These are phyloP conservation scores for Oryzias dopingdopingensis DNA, from an alignment of 2,797 vertebrate species.

Conservation along the genomic window DNA sequence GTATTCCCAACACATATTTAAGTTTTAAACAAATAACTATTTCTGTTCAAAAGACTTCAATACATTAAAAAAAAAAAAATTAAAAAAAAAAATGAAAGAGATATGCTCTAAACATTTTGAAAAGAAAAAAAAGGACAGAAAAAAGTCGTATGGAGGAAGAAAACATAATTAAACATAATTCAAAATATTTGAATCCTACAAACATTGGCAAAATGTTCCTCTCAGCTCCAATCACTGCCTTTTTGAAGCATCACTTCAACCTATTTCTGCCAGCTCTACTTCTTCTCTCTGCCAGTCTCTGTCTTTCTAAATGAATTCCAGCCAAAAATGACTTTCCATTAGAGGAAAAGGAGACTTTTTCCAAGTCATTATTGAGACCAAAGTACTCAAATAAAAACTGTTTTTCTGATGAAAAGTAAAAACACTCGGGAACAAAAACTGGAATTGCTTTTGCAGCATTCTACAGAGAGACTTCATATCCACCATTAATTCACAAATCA, in stretches of 20 bases:
- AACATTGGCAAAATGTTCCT: neutral
- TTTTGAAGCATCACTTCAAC: neutral
- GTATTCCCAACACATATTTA: too few relatives aligned
- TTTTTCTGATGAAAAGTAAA: conserved; percentile 8
- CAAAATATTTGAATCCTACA: neutral
- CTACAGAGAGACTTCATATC: neutral
- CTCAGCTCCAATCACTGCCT: conserved; percentile 9
- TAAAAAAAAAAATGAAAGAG: neutral
- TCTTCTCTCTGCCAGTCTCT: conserved; percentile 7
- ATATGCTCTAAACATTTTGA: neutral
- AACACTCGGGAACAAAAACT: conserved; percentile 4
- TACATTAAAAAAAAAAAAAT: too few relatives aligned
- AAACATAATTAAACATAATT: too few relatives aligned
- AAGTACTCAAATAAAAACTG: conserved; percentile 16
- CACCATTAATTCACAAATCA: conserved; percentile 6
- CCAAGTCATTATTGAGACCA: conserved; percentile 5
- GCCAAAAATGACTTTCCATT: conserved; percentile 23
- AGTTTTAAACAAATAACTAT: too few relatives aligned
- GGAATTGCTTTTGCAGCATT: neutral
- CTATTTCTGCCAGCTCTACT: conserved; percentile 6
- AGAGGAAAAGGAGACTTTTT: conserved; percentile 8
- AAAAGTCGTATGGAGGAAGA: too few relatives aligned
- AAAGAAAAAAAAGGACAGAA: too few relatives aligned
- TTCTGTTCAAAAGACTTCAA: too few relatives aligned
- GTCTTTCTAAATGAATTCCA: conserved; percentile 17